phyloP scores from a whole-genome alignment of 1,140 invertebrate species.

The Telenomus remus region DNA sequence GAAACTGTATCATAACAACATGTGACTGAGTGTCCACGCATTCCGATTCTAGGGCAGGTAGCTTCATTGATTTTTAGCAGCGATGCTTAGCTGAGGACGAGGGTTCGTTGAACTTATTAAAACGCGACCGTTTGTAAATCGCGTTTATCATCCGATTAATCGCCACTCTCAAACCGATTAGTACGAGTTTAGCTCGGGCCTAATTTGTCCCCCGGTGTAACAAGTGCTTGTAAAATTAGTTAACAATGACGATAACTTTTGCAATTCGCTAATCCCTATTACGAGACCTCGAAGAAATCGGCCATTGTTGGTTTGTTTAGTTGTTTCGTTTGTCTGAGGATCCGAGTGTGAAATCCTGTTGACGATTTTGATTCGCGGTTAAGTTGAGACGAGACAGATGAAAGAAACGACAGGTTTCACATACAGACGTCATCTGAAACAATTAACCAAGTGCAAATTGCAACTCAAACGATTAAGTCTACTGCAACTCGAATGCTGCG shows the following conservation, averaged over 20 bases:
- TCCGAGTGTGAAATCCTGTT: neutral
- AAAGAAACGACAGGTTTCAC: too few relatives aligned
- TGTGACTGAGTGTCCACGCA: constrained; percentile 23
- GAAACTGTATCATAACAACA: constrained; percentile 15
- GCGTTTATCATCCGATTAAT: constrained; percentile 19
- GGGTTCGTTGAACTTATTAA: constrained; percentile 51
- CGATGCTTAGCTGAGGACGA: constrained; percentile 22
- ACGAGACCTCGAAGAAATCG: too few relatives aligned
- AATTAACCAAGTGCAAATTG: constrained; percentile 44
- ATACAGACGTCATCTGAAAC: constrained; percentile 26
- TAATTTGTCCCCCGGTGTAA: constrained; percentile 7
- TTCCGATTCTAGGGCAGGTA: constrained; percentile 57
- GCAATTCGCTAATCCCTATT: too few relatives aligned
- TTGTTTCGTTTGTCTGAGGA: neutral
- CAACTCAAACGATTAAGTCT: constrained; percentile 23
- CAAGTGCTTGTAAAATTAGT: constrained; percentile 19
- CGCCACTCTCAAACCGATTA: constrained; percentile 7
- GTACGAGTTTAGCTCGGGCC: constrained; percentile 5
- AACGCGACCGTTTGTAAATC: constrained; percentile 23
- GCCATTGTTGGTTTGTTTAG: too few relatives aligned
- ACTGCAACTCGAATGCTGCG: constrained; percentile 25
- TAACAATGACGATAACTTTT: neutral
- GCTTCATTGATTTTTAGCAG: constrained; percentile 62
- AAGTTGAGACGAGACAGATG: too few relatives aligned
- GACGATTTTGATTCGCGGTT: too few relatives aligned